A percentile compares a stretch with the other conserved stretches of the same genome.
These are phyloP conservation scores for Urophycis tenuis DNA, from an alignment of 2,797 vertebrate genomes.

Conservation along the genomic window DNA sequence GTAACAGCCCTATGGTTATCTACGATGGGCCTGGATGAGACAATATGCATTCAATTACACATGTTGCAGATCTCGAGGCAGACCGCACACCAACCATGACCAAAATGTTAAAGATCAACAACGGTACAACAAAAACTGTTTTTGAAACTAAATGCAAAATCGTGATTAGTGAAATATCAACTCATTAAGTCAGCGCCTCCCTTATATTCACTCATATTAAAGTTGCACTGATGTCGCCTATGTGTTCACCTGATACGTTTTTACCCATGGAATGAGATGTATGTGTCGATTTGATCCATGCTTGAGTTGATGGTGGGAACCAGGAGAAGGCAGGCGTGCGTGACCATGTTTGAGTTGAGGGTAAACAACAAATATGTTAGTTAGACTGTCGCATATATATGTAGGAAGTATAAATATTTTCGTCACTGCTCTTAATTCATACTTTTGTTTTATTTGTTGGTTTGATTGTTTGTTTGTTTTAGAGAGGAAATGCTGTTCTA, in stretches of 20 bases:
- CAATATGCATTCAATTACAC: background rate
- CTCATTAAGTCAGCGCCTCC: background rate
- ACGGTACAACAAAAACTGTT: conserved; percentile 18
- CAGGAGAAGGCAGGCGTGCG: conserved; percentile 39
- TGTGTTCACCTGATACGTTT: conserved; percentile 49
- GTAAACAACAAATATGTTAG: conserved; percentile 74
- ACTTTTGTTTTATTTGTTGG: conserved; percentile 30
- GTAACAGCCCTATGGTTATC: background rate
- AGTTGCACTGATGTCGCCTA: conserved; percentile 49
- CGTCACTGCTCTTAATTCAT: conserved; percentile 46
- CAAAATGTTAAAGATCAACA: background rate
- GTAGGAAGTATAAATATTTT: conserved; percentile 69
- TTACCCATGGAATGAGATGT: conserved; percentile 53
- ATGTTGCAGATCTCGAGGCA: background rate
- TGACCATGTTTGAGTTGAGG: conserved; percentile 56
- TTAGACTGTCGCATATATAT: conserved; percentile 78
- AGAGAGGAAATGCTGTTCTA: conserved; percentile 83
- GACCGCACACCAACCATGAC: background rate
- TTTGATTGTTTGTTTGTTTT: conserved; percentile 56
- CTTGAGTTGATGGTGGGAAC: conserved; percentile 45
- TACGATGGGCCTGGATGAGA: background rate
- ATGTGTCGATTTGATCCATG: conserved; percentile 24
- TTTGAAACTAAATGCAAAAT: background rate
- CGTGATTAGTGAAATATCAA: conserved; percentile 11
- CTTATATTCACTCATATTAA: conserved; percentile 19